Conservation (phyloP, 2,113 vertebrate genomes). For the Motacilla tschutschensis region DNA sequence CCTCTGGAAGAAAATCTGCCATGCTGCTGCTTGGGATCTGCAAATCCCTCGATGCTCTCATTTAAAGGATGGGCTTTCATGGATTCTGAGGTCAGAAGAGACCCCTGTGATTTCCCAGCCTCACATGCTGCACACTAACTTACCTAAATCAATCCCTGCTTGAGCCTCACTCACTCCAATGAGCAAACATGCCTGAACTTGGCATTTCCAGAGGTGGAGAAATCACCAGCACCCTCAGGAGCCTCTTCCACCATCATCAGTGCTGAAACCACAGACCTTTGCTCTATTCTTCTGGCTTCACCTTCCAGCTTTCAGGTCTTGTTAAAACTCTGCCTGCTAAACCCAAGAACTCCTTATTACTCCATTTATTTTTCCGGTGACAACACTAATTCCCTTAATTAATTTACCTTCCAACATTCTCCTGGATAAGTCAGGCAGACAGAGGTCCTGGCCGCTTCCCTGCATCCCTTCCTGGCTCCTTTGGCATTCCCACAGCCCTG, state of each 20-base stretch:
- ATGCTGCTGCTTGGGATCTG: not conserved
- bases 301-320: not conserved
- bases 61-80: not conserved
- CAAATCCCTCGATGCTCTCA: not conserved
- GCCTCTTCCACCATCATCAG: not conserved
- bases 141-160: not conserved
- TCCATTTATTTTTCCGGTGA: not conserved
- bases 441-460: not conserved
- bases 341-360: not conserved
- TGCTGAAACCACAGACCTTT: accelerated
- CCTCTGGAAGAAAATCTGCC: not conserved
- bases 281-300: not conserved
- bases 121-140: accelerated
- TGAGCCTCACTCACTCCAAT: accelerated
- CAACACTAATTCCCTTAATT: not conserved
- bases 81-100: not conserved
- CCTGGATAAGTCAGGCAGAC: not conserved
- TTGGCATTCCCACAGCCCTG: accelerated
- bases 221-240: not conserved
- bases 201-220: not conserved
- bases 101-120: not conserved
- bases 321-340: not conserved
- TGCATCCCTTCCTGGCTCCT: not conserved
- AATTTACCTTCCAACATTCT: not conserved
- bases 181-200: not conserved